These are phyloP conservation scores for Diplolepis rosae DNA, from an alignment of 2,888 invertebrate species.

Conservation along the genomic window DNA sequence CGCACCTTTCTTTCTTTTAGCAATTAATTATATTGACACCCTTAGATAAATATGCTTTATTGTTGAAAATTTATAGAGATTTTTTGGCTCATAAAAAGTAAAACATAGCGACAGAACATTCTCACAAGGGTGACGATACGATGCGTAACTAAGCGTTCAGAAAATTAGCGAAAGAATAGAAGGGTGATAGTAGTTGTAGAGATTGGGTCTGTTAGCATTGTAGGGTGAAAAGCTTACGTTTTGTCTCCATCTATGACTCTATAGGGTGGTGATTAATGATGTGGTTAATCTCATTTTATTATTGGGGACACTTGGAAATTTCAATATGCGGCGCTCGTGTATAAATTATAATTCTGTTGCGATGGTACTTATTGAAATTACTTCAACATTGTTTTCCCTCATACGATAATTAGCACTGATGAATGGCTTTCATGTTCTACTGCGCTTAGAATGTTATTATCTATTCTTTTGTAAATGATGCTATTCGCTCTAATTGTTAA, in stretches of 20 bases:
- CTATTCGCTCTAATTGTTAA: background rate
- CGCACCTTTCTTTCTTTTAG: background rate
- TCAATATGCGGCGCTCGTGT: conserved; percentile 38
- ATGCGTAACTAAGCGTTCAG: conserved; percentile 35
- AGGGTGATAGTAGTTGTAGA: conserved; percentile 32
- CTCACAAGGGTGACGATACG: conserved; percentile 27
- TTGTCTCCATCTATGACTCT: conserved; percentile 59
- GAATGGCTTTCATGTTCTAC: background rate
- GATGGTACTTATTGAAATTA: conserved; percentile 32
- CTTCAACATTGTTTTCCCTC: conserved; percentile 29
- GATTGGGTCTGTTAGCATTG: conserved; percentile 18
- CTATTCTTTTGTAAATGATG: background rate
- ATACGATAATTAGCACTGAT: background rate
- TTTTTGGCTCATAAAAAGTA: conserved; percentile 6
- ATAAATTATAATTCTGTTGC: conserved; percentile 58
- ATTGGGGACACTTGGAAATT: conserved; percentile 61
- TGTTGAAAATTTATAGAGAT: conserved; percentile 21
- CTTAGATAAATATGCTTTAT: conserved; percentile 1
- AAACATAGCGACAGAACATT: background rate
- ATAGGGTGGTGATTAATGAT: conserved; percentile 64
- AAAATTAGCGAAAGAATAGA: conserved; percentile 38
- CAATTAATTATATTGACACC: conserved; percentile 28
- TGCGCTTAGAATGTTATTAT: background rate
- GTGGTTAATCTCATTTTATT: conserved; percentile 66
- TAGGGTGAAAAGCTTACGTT: conserved; percentile 53